Evolutionary conservation across 2,888 invertebrate genomes (phyloP).

Genomic region (Folsomia candida): DNA sequence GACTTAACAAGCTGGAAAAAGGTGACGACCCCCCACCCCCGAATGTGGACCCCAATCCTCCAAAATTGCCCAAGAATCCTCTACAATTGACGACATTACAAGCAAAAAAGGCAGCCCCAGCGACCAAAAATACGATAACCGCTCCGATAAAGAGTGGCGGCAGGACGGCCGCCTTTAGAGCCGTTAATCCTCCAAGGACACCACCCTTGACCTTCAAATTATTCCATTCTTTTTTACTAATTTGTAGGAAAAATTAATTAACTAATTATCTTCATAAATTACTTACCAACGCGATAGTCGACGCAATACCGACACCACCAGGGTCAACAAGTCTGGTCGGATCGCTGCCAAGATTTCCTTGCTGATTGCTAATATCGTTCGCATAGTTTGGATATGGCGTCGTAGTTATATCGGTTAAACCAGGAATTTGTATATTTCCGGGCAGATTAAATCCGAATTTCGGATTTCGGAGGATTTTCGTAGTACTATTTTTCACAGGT

Average conservation of each 20-base stretch:
- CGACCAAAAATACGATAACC: slow-evolving; percentile 40
- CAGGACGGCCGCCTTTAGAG: slow-evolving; percentile 42
- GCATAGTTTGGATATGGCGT: slow-evolving; percentile 24
- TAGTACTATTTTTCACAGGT: too few relatives aligned
- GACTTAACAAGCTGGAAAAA: slow-evolving; percentile 31
- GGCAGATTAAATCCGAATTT: slow-evolving; percentile 34
- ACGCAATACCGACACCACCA: slow-evolving; percentile 26
- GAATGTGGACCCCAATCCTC: slow-evolving; percentile 13
- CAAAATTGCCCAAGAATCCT: slow-evolving; percentile 17
- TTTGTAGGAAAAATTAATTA: neutral
- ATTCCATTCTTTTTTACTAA: neutral
- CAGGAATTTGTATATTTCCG: slow-evolving; percentile 21
- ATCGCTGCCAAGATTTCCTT: neutral
- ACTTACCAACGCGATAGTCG: slow-evolving; percentile 39
- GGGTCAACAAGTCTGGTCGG: slow-evolving; percentile 10
- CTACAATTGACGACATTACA: slow-evolving; percentile 45
- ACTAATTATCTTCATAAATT: neutral
- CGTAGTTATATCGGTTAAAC: neutral
- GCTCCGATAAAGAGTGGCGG: slow-evolving; percentile 44
- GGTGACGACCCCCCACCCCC: slow-evolving; percentile 19
- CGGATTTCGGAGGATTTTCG: slow-evolving; percentile 21
- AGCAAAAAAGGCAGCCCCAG: slow-evolving; percentile 44
- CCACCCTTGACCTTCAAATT: slow-evolving; percentile 44
- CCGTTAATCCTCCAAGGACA: slow-evolving; percentile 37
- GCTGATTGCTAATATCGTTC: neutral